Percentiles rank a stretch among this genome's conserved stretches.
Conservation (phyloP, 2,888 invertebrate species). For the Molanna angustata region DNA sequence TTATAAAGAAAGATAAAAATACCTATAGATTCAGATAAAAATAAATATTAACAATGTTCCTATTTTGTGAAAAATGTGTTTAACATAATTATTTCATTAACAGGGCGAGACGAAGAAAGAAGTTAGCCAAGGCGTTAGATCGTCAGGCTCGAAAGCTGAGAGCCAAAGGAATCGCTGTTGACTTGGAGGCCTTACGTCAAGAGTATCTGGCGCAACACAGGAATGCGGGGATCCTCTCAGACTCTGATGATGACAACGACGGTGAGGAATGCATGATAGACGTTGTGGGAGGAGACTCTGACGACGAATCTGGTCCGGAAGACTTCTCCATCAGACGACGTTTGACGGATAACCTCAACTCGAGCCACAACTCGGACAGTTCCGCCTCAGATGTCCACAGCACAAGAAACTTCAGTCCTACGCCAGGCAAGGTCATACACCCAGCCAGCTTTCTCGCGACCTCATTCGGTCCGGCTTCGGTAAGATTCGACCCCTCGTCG, state of each 20-base stretch:
- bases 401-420: conserved; percentile 49
- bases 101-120: conserved; percentile 84
- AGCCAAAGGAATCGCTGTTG: conserved; percentile 86
- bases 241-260: conserved; percentile 57
- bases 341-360: conserved; percentile 58
- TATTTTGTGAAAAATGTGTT: neutral
- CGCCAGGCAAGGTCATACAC: conserved; percentile 47
- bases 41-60: too few species aligned
- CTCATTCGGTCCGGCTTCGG: conserved; percentile 29
- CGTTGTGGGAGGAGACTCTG: conserved; percentile 77
- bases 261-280: conserved; percentile 77
- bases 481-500: conserved; percentile 14
- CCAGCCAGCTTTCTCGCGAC: conserved; percentile 43
- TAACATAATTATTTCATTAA: conserved; percentile 7
- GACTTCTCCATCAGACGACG: conserved; percentile 60
- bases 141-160: conserved; percentile 89
- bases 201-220: conserved; percentile 82
- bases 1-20: too few species aligned
- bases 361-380: conserved; percentile 55
- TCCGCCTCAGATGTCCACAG: conserved; percentile 49
- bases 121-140: conserved; percentile 87
- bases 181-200: conserved; percentile 77
- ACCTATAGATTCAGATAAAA: too few species aligned
- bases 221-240: conserved; percentile 58
- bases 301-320: conserved; percentile 64